Base-by-base conservation (phyloP, 2,113 vertebrate genomes). In the Semicossyphus pulcher region DNA sequence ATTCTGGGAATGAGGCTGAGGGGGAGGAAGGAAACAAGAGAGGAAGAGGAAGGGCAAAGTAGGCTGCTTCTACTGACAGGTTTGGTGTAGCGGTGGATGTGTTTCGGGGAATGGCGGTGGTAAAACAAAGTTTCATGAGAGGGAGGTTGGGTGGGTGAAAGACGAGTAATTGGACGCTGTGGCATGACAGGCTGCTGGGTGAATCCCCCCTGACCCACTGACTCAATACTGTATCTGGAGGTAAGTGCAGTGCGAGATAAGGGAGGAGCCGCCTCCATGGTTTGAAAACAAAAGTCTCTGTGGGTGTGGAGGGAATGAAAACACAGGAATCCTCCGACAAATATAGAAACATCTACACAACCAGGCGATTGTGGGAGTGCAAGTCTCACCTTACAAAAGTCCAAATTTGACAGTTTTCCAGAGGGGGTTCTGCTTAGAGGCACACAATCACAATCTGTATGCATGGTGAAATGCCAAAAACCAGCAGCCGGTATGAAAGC, bases 81-180 rank as follows among this genome's bases (percentile, higher is more conserved):
- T 58, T 71, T 58, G 72, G 69, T 45, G 76, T 75, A 69, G 79
- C 81, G 56, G 75, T n/a, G 58, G 79, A 74, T 72, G 44, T 47
- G 78, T 89, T 86, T 77, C 58, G 52, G 80, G 23, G 59, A 36
- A 78, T 78, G 78, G 72, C 48, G 71, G 37, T 54, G 60, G 76
- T 87, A 66, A 86, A 87, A 86, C 76, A 90, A 85, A 88, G 80
- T 78, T 76, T 64, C 73, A 49, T 8, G 60, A 62, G 72, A 26
- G 39, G 39, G 68, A 51, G 72, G 51, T 31, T 41, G 64, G 75
- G 51, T 10, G 53, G 72, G 69, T 75, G 85, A 78, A 64, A 82
- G 76, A 74, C 32, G 58, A 64, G 77, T 89, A 89, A 89, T 84
- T 86, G 87, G 85, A 69, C 75, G 71, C 62, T 54, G 53, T 48